phyloP scores from a whole-genome alignment of 2,888 invertebrate species.

The Andrena camellia region DNA sequence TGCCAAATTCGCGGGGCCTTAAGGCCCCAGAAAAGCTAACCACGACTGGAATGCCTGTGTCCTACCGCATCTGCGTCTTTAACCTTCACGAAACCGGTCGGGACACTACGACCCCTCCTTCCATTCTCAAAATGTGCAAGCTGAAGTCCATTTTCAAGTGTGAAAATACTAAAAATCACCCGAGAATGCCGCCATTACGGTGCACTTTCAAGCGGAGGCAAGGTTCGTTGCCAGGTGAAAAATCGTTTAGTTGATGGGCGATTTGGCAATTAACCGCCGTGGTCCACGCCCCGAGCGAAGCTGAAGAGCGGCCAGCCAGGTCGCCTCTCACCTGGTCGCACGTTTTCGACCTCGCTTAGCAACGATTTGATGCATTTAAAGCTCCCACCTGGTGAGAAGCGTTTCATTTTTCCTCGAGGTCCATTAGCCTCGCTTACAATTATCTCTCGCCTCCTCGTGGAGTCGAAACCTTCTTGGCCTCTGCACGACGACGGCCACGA shows the following conservation, averaged over 20 bases:
- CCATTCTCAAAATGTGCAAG: too few relatives aligned
- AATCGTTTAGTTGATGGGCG: constrained; percentile 74
- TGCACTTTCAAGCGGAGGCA: too few relatives aligned
- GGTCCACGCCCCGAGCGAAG: constrained; percentile 61
- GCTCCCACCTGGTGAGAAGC: constrained; percentile 77
- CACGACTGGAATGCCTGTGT: too few relatives aligned
- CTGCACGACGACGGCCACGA: constrained; percentile 51
- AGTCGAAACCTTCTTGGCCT: constrained; percentile 9
- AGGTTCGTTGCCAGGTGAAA: constrained; percentile 59
- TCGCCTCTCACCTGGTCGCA: constrained; percentile 67
- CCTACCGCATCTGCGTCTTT: too few relatives aligned
- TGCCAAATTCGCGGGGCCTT: too few relatives aligned
- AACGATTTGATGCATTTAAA: constrained; percentile 77
- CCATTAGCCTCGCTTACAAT: constrained; percentile 78
- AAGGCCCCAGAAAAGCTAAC: too few relatives aligned
- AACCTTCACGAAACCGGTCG: too few relatives aligned
- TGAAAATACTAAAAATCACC: too few relatives aligned
- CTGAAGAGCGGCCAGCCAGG: constrained; percentile 33
- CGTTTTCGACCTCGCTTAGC: constrained; percentile 72
- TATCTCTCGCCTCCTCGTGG: constrained; percentile 69
- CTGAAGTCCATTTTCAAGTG: too few relatives aligned
- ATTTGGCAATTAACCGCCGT: constrained; percentile 77
- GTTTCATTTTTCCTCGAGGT: constrained; percentile 74
- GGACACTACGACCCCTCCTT: too few relatives aligned
- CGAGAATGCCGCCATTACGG: too few relatives aligned